phyloP scores from a whole-genome alignment of 1,140 invertebrate species.

The Dreissena rostriformis region DNA sequence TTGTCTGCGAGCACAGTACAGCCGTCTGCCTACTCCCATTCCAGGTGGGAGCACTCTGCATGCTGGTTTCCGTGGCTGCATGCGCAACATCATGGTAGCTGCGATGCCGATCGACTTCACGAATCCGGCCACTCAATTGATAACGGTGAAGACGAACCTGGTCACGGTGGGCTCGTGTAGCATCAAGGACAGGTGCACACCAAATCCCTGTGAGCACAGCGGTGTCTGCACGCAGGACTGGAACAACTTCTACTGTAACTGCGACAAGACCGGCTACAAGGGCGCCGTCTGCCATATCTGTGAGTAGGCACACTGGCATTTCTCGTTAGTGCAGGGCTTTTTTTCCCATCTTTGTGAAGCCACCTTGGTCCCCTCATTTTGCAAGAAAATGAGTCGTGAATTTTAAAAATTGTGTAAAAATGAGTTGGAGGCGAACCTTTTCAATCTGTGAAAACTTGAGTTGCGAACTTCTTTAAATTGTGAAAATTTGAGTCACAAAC shows the following conservation, averaged over 20 bases:
- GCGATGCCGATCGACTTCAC: slow-evolving; percentile 62
- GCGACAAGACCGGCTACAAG: slow-evolving; percentile 93
- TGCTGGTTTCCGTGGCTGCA: slow-evolving; percentile 79
- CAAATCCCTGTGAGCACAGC: slow-evolving; percentile 98
- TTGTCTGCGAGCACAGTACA: too few species aligned
- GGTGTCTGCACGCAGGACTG: slow-evolving; percentile 96
- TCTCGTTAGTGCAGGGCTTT: too few species aligned
- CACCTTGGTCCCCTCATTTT: too few species aligned
- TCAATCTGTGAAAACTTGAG: too few species aligned
- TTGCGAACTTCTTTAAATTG: too few species aligned
- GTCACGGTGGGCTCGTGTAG: slow-evolving; percentile 77
- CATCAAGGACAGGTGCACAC: slow-evolving; percentile 88
- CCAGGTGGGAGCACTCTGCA: slow-evolving; percentile 72
- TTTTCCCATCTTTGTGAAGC: too few species aligned
- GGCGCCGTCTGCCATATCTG: slow-evolving; percentile 93
- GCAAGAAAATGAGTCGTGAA: too few species aligned
- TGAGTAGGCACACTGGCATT: too few species aligned
- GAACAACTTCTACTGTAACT: slow-evolving; percentile 95
- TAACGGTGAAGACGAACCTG: slow-evolving; percentile 52
- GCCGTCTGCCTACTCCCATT: too few species aligned
- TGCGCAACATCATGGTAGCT: slow-evolving; percentile 73
- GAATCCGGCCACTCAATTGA: slow-evolving; percentile 6
- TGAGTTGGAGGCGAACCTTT: too few species aligned
- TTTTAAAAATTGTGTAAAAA: too few species aligned
- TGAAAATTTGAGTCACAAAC: too few species aligned